Evolutionary conservation across 1,140 invertebrate species (phyloP).

Genomic region (Pseudomyrmex sp.): DNA sequence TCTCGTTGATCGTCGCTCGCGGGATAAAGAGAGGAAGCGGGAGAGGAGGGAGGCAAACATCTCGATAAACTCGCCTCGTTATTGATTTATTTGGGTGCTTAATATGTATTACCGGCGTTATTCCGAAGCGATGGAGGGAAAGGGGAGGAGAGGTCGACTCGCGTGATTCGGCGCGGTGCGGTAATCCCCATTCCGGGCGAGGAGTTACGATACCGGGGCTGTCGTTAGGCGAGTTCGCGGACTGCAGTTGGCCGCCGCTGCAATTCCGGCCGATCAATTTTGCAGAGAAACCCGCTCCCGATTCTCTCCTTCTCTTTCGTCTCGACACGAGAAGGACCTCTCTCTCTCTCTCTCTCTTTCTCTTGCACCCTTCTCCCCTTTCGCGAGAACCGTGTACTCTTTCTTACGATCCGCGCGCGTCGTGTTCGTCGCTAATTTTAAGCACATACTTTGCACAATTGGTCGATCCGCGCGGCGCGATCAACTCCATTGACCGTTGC

Average conservation of each 20-base stretch:
- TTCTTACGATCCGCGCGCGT: constrained; percentile 48
- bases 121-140: constrained; percentile 4
- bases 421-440: constrained; percentile 77
- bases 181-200: constrained; percentile 50
- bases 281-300: constrained; percentile 14
- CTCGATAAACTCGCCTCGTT: constrained; percentile 60
- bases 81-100: constrained; percentile 61
- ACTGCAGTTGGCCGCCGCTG: constrained; percentile 64
- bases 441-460: constrained; percentile 72
- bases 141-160: constrained; percentile 20
- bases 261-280: constrained; percentile 67
- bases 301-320: constrained; percentile 43
- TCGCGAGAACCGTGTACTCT: not conserved
- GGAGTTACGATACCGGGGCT: constrained; percentile 45
- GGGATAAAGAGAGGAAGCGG: not conserved
- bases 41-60: constrained; percentile 3
- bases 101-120: constrained; percentile 56
- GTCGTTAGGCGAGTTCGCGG: constrained; percentile 58
- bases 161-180: constrained; percentile 46
- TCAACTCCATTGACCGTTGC: constrained; percentile 79
- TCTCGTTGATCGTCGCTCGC: constrained; percentile 60
- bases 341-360: too few species aligned
- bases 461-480: constrained; percentile 66
- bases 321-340: not conserved
- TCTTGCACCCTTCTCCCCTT: too few species aligned